Percentiles rank a stretch among this genome's conserved stretches.
These are phyloP conservation scores for Trinorchestia longiramus DNA, from an alignment of 1,140 invertebrate species.

Conservation along the genomic window DNA sequence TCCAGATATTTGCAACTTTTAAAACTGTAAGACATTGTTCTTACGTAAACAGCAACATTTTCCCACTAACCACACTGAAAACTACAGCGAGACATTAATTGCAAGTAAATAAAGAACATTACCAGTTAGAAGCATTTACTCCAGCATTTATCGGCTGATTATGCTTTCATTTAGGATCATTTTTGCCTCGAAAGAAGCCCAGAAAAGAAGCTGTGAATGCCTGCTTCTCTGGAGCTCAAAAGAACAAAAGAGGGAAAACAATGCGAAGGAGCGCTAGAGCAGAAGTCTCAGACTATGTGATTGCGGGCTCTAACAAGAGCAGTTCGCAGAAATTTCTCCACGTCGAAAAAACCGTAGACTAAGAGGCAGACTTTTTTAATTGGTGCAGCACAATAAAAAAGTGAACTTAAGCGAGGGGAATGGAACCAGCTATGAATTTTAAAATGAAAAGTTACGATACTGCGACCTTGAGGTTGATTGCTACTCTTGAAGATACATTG, in stretches of 20 bases:
- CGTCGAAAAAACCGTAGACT: background rate
- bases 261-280: background rate
- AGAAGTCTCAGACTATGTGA: background rate
- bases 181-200: background rate
- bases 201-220: background rate
- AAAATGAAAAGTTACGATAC: background rate
- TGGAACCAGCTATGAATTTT: background rate
- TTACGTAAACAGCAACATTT: background rate
- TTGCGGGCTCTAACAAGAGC: background rate
- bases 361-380: background rate
- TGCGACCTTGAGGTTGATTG: background rate
- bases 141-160: background rate
- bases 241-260: background rate
- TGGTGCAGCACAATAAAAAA: background rate
- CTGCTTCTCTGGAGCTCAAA: background rate
- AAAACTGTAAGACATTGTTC: background rate
- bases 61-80: background rate
- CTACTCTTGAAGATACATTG: background rate
- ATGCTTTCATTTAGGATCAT: background rate
- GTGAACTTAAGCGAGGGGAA: background rate
- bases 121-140: background rate
- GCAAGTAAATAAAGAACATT: background rate
- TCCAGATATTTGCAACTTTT: background rate
- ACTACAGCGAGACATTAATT: background rate
- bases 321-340: background rate